Evolutionary conservation across 2,113 vertebrate species (phyloP).

Genomic region (Gadus chalcogrammus): DNA sequence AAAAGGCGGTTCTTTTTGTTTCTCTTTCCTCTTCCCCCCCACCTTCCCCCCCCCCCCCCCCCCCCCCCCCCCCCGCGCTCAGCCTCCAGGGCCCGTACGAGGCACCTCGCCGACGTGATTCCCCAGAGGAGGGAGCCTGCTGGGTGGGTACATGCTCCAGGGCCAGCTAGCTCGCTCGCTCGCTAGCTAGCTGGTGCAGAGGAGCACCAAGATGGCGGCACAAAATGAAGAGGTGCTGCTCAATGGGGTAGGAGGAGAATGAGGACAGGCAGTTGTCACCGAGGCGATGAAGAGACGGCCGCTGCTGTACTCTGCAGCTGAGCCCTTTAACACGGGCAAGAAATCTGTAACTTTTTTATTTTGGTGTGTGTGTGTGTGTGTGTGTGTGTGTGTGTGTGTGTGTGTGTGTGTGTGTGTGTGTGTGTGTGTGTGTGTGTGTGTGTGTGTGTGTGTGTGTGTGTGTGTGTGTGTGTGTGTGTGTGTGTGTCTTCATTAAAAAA

Average conservation of each 20-base stretch:
- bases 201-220: conserved; percentile 40
- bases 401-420: conserved; percentile 13
- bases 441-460: too few relatives aligned
- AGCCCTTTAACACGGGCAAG: conserved; percentile 58
- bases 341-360: conserved; percentile 44
- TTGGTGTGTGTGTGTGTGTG: conserved; percentile 15
- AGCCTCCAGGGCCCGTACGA: conserved; percentile 50
- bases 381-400: conserved; percentile 34
- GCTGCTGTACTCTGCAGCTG: conserved; percentile 56
- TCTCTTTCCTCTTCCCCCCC: conserved; percentile 33
- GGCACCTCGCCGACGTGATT: conserved; percentile 32
- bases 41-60: not conserved
- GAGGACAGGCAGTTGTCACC: conserved; percentile 15
- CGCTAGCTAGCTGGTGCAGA: conserved; percentile 35
- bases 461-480: too few relatives aligned
- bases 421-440: too few relatives aligned
- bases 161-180: conserved; percentile 36
- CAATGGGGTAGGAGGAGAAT: not conserved
- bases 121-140: conserved; percentile 29
- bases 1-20: conserved; percentile 53
- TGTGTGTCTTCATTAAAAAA: not conserved
- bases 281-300: conserved; percentile 29
- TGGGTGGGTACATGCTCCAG: conserved; percentile 36
- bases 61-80: conserved; percentile 41
- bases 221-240: conserved; percentile 26